Evolutionary conservation across 2,888 invertebrate species (phyloP).

Genomic region (Macaria notata): DNA sequence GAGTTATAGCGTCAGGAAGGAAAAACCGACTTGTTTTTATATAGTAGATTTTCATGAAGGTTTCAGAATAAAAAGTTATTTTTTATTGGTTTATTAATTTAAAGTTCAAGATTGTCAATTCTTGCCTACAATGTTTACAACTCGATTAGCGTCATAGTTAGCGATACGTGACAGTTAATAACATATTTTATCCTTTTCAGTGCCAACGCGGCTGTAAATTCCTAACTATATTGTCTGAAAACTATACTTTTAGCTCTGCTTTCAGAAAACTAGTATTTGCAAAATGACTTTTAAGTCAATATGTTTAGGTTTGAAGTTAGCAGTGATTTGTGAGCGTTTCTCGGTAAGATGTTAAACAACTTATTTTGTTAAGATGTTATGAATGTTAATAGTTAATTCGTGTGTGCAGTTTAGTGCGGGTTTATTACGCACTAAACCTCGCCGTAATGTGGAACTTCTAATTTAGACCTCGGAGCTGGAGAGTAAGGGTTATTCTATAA

Average conservation of each 20-base stretch:
- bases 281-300: too few species aligned
- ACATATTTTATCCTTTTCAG: conserved; percentile 5
- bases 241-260: too few species aligned
- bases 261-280: too few species aligned
- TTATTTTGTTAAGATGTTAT: conserved; percentile 35
- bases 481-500: too few species aligned
- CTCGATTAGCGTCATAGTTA: background rate
- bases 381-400: conserved; percentile 38
- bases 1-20: too few species aligned
- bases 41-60: too few species aligned
- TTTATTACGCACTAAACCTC: conserved; percentile 41
- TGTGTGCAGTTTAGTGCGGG: conserved; percentile 30
- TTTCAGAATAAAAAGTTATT: too few species aligned
- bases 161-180: conserved; percentile 9
- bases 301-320: too few species aligned
- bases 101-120: too few species aligned
- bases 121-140: conserved; percentile 3
- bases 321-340: too few species aligned
- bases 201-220: conserved; percentile 10
- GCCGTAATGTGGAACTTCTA: conserved; percentile 45
- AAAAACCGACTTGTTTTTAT: too few species aligned
- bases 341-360: conserved; percentile 25
- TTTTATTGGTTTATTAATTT: too few species aligned
- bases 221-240: background rate
- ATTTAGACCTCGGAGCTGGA: background rate